These are phyloP conservation scores for Leptatherina wallacei DNA, from an alignment of 2,797 vertebrate genomes.

Conservation along the genomic window DNA sequence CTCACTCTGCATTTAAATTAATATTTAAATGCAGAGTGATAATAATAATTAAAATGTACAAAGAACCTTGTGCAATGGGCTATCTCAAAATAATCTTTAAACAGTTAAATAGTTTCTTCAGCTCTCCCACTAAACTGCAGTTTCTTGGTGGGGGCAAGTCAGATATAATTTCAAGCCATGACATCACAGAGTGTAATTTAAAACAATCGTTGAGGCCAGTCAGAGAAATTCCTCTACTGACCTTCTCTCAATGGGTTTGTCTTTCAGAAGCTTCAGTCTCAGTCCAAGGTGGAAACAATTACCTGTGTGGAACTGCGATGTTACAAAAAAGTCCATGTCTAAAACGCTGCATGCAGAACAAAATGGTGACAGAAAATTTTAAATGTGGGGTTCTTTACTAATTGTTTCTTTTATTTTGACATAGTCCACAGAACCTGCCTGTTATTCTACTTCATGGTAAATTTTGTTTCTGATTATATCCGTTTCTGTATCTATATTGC, in stretches of 20 bases:
- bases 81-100: conserved; percentile 23
- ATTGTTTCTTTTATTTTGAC: neutral
- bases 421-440: neutral
- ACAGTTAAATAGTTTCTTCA: conserved; percentile 29
- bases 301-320: conserved; percentile 62
- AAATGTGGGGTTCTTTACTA: neutral
- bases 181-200: conserved; percentile 49
- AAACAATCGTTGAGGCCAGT: conserved; percentile 51
- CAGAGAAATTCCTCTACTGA: conserved; percentile 46
- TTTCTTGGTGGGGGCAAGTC: conserved; percentile 16
- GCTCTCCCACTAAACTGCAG: conserved; percentile 14
- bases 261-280: conserved; percentile 50
- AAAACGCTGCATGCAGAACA: conserved; percentile 37
- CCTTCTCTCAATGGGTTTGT: conserved; percentile 43
- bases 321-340: conserved; percentile 48
- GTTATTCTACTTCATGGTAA: neutral
- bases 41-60: conserved; percentile 22
- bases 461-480: neutral
- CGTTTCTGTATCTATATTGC: neutral
- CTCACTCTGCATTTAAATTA: neutral
- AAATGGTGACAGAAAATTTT: conserved; percentile 12
- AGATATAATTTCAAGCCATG: conserved; percentile 45
- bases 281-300: conserved; percentile 75
- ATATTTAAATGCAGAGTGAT: no score
- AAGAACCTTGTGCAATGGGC: neutral